Percentiles rank a stretch among this genome's conserved stretches.
phyloP scores from a whole-genome alignment of 2,888 invertebrate species.

The Hesperia comma region DNA sequence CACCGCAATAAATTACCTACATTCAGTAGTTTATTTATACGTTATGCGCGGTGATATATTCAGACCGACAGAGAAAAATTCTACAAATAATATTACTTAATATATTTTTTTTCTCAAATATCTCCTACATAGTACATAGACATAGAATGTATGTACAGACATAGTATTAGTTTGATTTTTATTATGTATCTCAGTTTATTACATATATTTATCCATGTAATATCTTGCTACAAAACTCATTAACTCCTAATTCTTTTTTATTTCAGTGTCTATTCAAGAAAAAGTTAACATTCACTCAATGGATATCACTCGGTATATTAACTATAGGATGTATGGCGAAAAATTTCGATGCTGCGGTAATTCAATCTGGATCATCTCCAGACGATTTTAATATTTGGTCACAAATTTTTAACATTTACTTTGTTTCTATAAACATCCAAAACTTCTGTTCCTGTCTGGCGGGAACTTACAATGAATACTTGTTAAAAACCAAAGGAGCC shows the following conservation, averaged over 20 bases:
- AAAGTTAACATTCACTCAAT: conserved; percentile 90
- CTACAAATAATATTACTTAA: too few species aligned
- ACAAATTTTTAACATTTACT: conserved; percentile 83
- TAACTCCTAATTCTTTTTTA: conserved; percentile 38
- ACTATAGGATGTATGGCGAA: conserved; percentile 96
- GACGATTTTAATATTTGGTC: conserved; percentile 61
- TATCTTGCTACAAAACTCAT: too few species aligned
- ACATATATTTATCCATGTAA: too few species aligned
- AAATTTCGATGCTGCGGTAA: conserved; percentile 86
- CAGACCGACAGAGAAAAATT: too few species aligned
- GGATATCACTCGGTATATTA: conserved; percentile 93
- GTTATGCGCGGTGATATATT: too few species aligned
- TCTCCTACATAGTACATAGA: too few species aligned
- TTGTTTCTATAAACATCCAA: conserved; percentile 88
- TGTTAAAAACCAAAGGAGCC: conserved; percentile 93
- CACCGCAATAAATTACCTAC: too few species aligned
- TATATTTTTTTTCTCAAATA: too few species aligned
- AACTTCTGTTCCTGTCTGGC: conserved; percentile 96
- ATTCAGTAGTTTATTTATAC: too few species aligned
- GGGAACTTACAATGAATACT: conserved; percentile 97
- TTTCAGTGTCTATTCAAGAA: conserved; percentile 93
- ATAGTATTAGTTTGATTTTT: too few species aligned
- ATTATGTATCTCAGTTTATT: too few species aligned
- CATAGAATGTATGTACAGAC: too few species aligned
- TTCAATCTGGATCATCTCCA: conserved; percentile 49